Evolutionary conservation across 1,140 invertebrate species (phyloP).

Genomic region (Papilio aristodemus): DNA sequence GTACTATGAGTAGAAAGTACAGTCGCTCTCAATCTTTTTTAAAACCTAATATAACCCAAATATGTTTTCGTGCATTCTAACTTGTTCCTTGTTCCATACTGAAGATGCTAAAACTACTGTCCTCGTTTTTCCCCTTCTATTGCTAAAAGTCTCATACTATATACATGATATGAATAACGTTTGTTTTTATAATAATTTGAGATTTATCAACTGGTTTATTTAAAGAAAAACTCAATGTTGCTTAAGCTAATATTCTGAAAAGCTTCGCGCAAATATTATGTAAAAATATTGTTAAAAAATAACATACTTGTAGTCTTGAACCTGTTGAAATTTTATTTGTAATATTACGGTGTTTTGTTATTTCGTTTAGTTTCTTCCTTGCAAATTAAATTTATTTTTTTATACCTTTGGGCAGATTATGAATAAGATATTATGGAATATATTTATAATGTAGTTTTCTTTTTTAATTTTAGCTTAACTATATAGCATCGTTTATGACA

Average conservation of each 20-base stretch:
- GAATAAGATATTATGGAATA: too few species aligned
- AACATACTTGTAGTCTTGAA: neutral
- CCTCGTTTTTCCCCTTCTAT: neutral
- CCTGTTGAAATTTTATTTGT: neutral
- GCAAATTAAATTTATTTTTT: too few species aligned
- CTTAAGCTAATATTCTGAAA: slow-evolving; percentile 6
- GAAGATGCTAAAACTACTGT: slow-evolving; percentile 3
- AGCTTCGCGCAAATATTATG: slow-evolving; percentile 15
- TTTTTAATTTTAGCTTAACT: too few species aligned
- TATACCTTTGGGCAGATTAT: too few species aligned
- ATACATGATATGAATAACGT: neutral
- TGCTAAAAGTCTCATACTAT: neutral
- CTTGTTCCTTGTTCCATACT: slow-evolving; percentile 20
- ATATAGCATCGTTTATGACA: too few species aligned
- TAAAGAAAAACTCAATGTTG: neutral
- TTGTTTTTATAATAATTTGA: neutral
- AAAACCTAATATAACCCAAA: too few species aligned
- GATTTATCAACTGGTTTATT: neutral
- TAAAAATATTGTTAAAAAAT: neutral
- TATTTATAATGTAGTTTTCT: too few species aligned
- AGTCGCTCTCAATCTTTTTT: too few species aligned
- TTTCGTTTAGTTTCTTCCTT: too few species aligned
- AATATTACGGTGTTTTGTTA: neutral
- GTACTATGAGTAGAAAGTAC: too few species aligned
- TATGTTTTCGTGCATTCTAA: neutral